Evolutionary conservation across 2,888 invertebrate species (phyloP), one percentile per base, ranked within the genome.

Genomic region (Phyto melanocephala): DNA sequence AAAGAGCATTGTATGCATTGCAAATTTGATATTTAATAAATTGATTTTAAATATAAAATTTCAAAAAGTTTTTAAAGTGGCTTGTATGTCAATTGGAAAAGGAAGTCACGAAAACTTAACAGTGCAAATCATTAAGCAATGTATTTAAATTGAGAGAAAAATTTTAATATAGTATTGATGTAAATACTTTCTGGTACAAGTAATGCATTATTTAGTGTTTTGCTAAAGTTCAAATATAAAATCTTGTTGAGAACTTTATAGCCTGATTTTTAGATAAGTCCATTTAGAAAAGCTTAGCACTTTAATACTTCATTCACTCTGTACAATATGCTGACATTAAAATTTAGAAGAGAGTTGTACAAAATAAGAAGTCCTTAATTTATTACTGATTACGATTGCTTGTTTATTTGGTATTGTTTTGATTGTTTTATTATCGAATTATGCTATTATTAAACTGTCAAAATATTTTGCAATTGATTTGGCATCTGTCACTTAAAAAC

Each of bases 381-480:
- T 77, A 56, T 56, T 78, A 1, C 22, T 45, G 20, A 47, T 58
- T 60, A 5, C 28, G 3, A 5, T 28, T 6, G 3, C 28, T 5
- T 28, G 28, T 28, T 3, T 28, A 6, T 6, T 5, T 28, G 60
- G 37, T 50, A 50, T 20, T 60, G 37, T 60, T 68, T 13, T 3
- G 7, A 6, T 37, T 37, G 7, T 65, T 22, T 22, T 20, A 17
- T 75, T 50, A 72, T 42, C 67, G 62, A 63, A 65, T 63, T 33
- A 17, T 68, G 22, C 45, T 72, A 17, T 42, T 71, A 54, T 42
- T 54, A 37, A 77, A 74, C 47, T 72, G 72, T 72, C 72, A 56
- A 68, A 75, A 81, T 68, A 40, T 74, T 72, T 45, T 65, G 65
- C 52, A 74, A 71, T 60, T 79, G 50, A 79, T 75, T 70, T 78